Evolutionary conservation across 1,140 invertebrate genomes (phyloP), one percentile per base, ranked within the genome.

Genomic region (Neodiprion lecontei): DNA sequence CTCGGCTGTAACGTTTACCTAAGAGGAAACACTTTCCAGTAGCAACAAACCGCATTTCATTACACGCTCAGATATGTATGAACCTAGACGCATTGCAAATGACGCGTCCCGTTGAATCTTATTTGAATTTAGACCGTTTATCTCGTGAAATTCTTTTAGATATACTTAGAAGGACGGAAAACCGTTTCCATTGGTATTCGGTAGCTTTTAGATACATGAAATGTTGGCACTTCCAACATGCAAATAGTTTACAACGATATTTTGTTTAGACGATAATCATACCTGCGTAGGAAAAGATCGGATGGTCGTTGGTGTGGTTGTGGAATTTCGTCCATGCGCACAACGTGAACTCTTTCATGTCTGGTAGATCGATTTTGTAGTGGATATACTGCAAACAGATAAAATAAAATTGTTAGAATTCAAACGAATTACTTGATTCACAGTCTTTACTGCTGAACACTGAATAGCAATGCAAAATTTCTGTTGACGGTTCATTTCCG

Each of bases 211-310:
- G 28, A 40, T 5, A 40, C 2, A 40, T 40, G 28, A 40, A 40
- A 40, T 40, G 1, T 5, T 40, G 28, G 5, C 28, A 40, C 28
- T 40, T 3, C 28, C 2, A 40, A 40, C 28, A 40, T 40, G 28
- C 28, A 40, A 40, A 40, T 40, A 40, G 28, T 40, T 40, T 40
- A 40, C 28, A 5, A 40, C 28, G 28, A 40, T 40, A 5, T 40
- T 40, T 40, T 5, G 1, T 40, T 40, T 40, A 4, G 28, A 40
- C 28, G 28, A 40, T 40, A 40, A 69, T 73, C 91, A 92, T 84
- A 95, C 94, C 92, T 84, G 94, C 90, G 82, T 96, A 96, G 50
- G 94, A 95, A 81, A 96, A 94, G 70, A 96, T 80, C 0, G 94
- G 93, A 89, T 96, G 94, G 81, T 96, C 94, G 69, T 91, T 93